Base-by-base conservation (phyloP, 2,113 vertebrate species). In the Australoheros scitulus region DNA sequence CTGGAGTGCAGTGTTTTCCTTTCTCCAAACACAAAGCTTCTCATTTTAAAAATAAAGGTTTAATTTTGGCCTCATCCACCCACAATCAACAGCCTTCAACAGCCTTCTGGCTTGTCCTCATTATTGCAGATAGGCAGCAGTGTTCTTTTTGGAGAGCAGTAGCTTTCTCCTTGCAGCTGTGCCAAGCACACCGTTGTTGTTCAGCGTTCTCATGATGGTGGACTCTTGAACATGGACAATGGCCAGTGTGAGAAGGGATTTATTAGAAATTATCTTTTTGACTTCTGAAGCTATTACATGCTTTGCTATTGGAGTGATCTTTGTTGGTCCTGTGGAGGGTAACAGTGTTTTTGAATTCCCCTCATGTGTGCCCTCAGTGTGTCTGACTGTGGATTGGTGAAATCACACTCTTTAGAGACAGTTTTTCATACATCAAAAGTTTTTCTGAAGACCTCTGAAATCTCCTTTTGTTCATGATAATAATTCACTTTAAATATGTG, bases 241-340 rank as follows among this genome's bases (percentile, higher is more conserved):
- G 43, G 43, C 65, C 43, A 50, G 64, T 29, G 43, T 70, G 50
- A 32, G 65, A 52, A 6, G 50, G 26, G 43, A 52, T 50, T 72
- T 72, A 52, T 72, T 68, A 68, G 65, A 72, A 52, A 29, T 52
- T 1, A 72, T 17, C 43, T 52, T 72, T 72, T 72, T 72, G 65
- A 72, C 26, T 72, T 52, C 20, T 17, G 52, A 26, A 15, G 65
- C 43, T 52, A 52, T 32, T 26, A 52, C 43, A 52, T 1, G 9
- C 29, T 43, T 52, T 52, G 17, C 65, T 72, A 43, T 72, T 72
- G 24, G 24, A 72, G 65, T 6, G 29, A 72, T 52, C 17, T 32
- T 32, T 72, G 43, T 72, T 72, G 24, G 26, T 72, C 52, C 15
- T 52, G 43, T 32, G 20, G 43, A 72, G 65, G 47, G 29, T 52